phyloP scores from a whole-genome alignment of 2,797 vertebrate genomes.

The Cryptoblepharus egeriae region DNA sequence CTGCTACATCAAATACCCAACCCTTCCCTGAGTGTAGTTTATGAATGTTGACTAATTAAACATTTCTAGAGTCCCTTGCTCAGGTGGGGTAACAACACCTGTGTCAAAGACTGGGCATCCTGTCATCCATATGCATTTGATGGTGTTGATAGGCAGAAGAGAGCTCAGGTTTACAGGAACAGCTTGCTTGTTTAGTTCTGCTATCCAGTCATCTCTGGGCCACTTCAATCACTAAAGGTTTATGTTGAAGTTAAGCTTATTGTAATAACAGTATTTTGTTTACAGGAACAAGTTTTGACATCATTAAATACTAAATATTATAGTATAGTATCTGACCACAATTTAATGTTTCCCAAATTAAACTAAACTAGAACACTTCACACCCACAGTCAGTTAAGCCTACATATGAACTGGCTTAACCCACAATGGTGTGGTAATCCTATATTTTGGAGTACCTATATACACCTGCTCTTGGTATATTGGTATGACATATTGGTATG shows the following conservation, averaged over 20 bases:
- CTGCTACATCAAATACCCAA: too few species aligned
- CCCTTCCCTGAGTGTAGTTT: too few species aligned
- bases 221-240: background rate
- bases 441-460: background rate
- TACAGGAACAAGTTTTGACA: too few species aligned
- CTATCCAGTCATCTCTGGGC: background rate
- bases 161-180: background rate
- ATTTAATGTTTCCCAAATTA: background rate
- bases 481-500: background rate
- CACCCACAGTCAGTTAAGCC: background rate
- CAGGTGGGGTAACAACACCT: background rate
- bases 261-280: too few species aligned
- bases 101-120: background rate
- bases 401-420: background rate
- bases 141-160: background rate
- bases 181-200: background rate
- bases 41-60: too few species aligned
- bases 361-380: background rate
- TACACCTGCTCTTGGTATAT: background rate
- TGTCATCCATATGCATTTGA: too few species aligned
- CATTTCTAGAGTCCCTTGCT: background rate
- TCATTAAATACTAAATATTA: too few species aligned
- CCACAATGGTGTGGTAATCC: background rate
- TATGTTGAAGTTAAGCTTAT: background rate
- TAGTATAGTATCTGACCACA: too few species aligned